Base-by-base conservation (phyloP, 2,113 vertebrate genomes). In the Tympanuchus pallidicinctus region DNA sequence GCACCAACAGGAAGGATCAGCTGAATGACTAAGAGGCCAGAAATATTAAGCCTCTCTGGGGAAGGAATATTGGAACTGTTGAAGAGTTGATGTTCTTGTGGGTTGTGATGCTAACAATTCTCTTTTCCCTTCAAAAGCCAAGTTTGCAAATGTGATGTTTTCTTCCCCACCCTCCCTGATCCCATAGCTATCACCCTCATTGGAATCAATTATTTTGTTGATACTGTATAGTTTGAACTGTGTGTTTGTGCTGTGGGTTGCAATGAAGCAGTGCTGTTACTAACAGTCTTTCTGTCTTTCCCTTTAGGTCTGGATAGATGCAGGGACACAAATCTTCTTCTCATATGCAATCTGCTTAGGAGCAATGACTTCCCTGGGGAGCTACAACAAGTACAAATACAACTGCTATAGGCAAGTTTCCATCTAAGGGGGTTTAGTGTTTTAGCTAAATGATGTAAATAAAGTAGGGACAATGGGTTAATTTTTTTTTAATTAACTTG, bases 341-440 rank as follows among this genome's bases (percentile, higher is more conserved):
- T 99, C 99, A 86, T 99, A 99, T 52, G 99, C 99, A 97, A 99
- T 99, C 97, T 99, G 99, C 97, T 97, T 99, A 97, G 99, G 99
- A 82, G 99, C 99, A 94, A 99, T 99, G 99, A 99, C 99, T 34
- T 99, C 99, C n/a, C 97, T 99, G 98, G 99, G 99, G 96, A 99
- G 99, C 98, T 99, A 99, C 98, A 99, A 99, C 98, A 99, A 99
- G 93, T 99, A 99, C 98, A 99, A 99, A 97, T 99, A 99, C 98
- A 99, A 99, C 98, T 99, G 99, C 96, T 99, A 99, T 98, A 99
- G 99, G 99, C 99, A 99, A 98, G 98, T 98, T 77, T 88, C 85
- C 91, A 69, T 97, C 96, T 70, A 97, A 94, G 95, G 97, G 97
- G 96, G 98, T 91, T 96, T 97, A 97, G 97, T 93, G 73, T 92